phyloP scores from a whole-genome alignment of 2,113 vertebrate genomes.

The Apodemus speciosus region DNA sequence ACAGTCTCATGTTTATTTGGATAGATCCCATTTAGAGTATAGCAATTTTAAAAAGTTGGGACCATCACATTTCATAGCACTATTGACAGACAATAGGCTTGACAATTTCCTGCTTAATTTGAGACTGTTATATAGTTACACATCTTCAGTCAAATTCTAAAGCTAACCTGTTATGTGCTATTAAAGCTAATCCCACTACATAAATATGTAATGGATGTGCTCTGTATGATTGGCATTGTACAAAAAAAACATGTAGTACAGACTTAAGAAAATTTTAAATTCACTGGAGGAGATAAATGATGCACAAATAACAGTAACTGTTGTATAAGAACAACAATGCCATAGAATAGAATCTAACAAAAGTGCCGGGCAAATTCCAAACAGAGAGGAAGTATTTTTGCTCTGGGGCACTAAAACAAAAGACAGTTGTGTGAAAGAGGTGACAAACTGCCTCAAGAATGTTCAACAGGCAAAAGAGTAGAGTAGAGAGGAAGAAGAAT shows the following conservation, averaged over 20 bases:
- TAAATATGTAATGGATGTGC: conserved; percentile 17
- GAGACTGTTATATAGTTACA: conserved; percentile 31
- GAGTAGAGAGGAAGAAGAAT: background rate
- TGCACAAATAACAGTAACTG: conserved; percentile 44
- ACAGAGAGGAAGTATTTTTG: conserved; percentile 21
- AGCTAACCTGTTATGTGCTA: background rate
- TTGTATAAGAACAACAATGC: background rate
- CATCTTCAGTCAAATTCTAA: conserved; percentile 35
- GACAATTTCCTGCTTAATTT: conserved; percentile 15
- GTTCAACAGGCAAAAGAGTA: conserved; percentile 30
- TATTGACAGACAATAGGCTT: conserved; percentile 5
- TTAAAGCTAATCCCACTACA: conserved; percentile 29
- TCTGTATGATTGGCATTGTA: background rate
- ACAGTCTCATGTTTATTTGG: background rate
- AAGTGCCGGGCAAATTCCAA: background rate
- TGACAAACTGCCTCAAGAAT: conserved; percentile 15
- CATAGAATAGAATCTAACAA: conserved; percentile 12
- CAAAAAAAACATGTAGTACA: conserved; percentile 25
- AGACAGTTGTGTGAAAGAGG: background rate
- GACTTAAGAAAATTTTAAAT: conserved; percentile 5
- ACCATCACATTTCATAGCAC: conserved; percentile 20
- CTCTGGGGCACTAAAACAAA: conserved; percentile 1
- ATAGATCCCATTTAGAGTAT: background rate
- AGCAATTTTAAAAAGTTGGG: background rate
- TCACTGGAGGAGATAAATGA: background rate